phyloP scores from a whole-genome alignment of 1,140 invertebrate genomes.

The Zaprionus capensis region DNA sequence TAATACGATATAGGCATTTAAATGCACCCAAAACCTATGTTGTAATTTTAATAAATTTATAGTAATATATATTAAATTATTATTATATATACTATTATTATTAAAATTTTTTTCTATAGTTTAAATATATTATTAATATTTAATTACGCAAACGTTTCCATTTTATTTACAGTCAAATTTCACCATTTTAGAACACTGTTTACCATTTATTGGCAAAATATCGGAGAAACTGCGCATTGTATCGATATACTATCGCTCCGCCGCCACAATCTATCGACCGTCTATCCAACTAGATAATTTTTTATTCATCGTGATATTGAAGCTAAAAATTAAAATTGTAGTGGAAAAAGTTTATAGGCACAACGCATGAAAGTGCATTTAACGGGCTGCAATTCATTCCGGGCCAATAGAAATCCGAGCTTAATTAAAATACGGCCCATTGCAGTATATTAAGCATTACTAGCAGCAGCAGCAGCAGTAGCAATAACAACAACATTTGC shows the following conservation, averaged over 20 bases:
- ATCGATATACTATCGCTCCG: conserved; percentile 10
- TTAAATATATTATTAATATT: too few relatives aligned
- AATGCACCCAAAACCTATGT: neutral
- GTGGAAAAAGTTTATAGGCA: conserved; percentile 56
- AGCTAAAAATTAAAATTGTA: conserved; percentile 56
- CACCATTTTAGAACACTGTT: neutral
- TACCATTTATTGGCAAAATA: neutral
- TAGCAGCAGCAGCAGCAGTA: conserved; percentile 1
- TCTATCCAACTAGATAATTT: conserved; percentile 47
- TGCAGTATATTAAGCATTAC: conserved; percentile 1
- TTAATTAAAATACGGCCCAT: conserved; percentile 31
- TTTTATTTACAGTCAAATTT: neutral
- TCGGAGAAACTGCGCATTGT: neutral
- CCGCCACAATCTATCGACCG: conserved; percentile 43
- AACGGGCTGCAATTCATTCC: conserved; percentile 70
- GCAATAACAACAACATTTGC: conserved; percentile 47
- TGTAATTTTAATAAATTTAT: neutral
- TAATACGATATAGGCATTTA: neutral
- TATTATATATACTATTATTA: neutral
- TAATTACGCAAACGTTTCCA: neutral
- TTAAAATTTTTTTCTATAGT: too few relatives aligned
- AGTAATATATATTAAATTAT: too few relatives aligned
- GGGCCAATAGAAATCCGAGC: conserved; percentile 34
- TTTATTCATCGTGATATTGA: conserved; percentile 45
- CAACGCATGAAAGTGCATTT: conserved; percentile 72